phyloP scores from a whole-genome alignment of 2,888 invertebrate species.

The Drosophila gaucha region DNA sequence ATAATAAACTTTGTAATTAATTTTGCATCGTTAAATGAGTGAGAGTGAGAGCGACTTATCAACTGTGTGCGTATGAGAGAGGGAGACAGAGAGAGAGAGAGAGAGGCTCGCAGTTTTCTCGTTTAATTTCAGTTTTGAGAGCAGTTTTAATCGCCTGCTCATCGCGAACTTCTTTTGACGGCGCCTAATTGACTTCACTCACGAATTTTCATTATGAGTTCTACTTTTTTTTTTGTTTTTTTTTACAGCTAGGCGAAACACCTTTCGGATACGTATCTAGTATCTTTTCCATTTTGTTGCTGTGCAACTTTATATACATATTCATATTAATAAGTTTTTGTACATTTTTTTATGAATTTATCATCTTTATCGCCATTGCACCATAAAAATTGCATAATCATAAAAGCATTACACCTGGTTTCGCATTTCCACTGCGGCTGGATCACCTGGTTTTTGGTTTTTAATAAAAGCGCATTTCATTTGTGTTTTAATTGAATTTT shows the following conservation, averaged over 20 bases:
- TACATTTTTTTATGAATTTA: constrained; percentile 55
- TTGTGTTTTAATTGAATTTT: constrained; percentile 40
- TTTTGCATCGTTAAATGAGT: constrained; percentile 73
- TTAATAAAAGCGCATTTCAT: constrained; percentile 40
- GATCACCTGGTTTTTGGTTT: constrained; percentile 39
- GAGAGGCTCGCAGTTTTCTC: constrained; percentile 14
- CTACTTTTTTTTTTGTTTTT: neutral
- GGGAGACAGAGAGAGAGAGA: neutral
- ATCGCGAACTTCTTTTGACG: constrained; percentile 38
- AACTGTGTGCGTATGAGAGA: neutral
- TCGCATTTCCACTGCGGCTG: constrained; percentile 4
- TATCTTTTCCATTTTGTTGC: neutral
- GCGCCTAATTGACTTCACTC: constrained; percentile 69
- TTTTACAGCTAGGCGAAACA: constrained; percentile 47
- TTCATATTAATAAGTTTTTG: constrained; percentile 63
- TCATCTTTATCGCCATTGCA: constrained; percentile 62
- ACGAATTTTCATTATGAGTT: constrained; percentile 54
- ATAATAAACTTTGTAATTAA: constrained; percentile 80
- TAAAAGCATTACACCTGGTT: constrained; percentile 48
- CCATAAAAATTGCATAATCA: constrained; percentile 67
- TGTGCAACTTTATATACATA: constrained; percentile 19
- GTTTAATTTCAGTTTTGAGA: constrained; percentile 40
- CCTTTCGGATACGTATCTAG: constrained; percentile 23
- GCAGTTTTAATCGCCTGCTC: constrained; percentile 46
- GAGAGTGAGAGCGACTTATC: constrained; percentile 5